A percentile compares a stretch with the other conserved stretches of the same genome.
phyloP scores from a whole-genome alignment of 2,888 invertebrate species.

The Dorcus hopei region DNA sequence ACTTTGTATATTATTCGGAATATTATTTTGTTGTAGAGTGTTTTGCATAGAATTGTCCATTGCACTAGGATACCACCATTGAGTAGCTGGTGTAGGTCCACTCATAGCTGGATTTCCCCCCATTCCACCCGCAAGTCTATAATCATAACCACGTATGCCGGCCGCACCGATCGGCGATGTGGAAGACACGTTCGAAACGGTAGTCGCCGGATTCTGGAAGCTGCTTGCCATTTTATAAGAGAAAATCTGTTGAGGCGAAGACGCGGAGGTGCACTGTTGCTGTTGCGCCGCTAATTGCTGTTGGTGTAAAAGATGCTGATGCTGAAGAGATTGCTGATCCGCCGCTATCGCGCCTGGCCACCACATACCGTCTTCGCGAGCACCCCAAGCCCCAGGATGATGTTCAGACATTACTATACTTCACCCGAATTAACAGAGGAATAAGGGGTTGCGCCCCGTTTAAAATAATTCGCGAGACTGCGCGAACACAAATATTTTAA shows the following conservation, averaged over 20 bases:
- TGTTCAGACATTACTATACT: constrained; percentile 56
- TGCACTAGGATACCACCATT: constrained; percentile 74
- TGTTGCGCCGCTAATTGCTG: constrained; percentile 51
- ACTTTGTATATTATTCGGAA: constrained; percentile 24
- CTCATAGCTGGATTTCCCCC: constrained; percentile 45
- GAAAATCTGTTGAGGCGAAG: constrained; percentile 70
- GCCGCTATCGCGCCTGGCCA: constrained; percentile 57
- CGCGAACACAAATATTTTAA: constrained; percentile 12
- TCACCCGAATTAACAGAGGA: constrained; percentile 14
- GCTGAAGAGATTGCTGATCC: constrained; percentile 49
- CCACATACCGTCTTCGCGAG: constrained; percentile 61
- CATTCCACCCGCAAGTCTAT: constrained; percentile 63
- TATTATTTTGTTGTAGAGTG: constrained; percentile 37
- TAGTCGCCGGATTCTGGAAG: constrained; percentile 71
- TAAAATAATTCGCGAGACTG: constrained; percentile 14
- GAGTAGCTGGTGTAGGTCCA: constrained; percentile 54
- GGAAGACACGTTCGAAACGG: constrained; percentile 62
- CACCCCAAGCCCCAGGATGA: constrained; percentile 63
- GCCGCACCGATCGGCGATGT: constrained; percentile 58
- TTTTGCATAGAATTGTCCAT: constrained; percentile 59
- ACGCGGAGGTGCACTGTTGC: constrained; percentile 54
- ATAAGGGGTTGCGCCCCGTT: constrained; percentile 17
- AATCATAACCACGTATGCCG: constrained; percentile 63
- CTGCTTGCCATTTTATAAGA: constrained; percentile 84
- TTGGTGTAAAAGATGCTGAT: constrained; percentile 45